phyloP scores from a whole-genome alignment of 2,888 invertebrate genomes.

The Anagyrus pseudococci region DNA sequence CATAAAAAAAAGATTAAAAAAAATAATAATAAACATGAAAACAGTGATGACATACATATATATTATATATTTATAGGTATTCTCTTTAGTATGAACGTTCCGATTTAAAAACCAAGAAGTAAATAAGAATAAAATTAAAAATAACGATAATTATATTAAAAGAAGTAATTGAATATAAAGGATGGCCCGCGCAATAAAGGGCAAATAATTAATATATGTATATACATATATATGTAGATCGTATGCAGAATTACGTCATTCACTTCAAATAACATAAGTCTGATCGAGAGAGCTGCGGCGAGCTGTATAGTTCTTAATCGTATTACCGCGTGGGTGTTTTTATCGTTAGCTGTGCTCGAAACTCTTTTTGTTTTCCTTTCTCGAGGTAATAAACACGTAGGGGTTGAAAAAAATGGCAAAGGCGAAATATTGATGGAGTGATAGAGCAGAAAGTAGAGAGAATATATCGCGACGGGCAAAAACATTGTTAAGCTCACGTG shows the following conservation, averaged over 20 bases:
- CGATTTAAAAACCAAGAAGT: constrained; percentile 42
- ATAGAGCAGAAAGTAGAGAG: constrained; percentile 31
- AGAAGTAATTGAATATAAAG: constrained; percentile 33
- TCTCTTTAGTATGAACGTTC: constrained; percentile 57
- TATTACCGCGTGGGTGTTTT: constrained; percentile 33
- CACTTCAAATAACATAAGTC: constrained; percentile 51
- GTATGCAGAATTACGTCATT: constrained; percentile 51
- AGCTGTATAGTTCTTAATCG: constrained; percentile 32
- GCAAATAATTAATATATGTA: constrained; percentile 26
- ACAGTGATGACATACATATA: constrained; percentile 48
- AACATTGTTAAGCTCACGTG: constrained; percentile 33
- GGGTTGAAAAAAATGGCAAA: constrained; percentile 9
- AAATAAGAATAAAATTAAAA: constrained; percentile 40
- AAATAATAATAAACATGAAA: constrained; percentile 27
- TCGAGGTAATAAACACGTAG: constrained; percentile 17
- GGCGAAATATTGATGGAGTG: constrained; percentile 19
- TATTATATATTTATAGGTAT: constrained; percentile 57
- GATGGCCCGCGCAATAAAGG: constrained; percentile 38
- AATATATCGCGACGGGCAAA: constrained; percentile 34
- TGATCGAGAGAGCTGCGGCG: constrained; percentile 43
- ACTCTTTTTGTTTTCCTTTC: constrained; percentile 7
- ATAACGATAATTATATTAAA: constrained; percentile 40
- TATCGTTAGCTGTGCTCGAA: constrained; percentile 28
- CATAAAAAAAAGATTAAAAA: constrained; percentile 33
- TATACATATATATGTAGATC: constrained; percentile 45